Conservation (phyloP, 2,797 vertebrate genomes). For the Tokudaia tokunoshimensis region DNA sequence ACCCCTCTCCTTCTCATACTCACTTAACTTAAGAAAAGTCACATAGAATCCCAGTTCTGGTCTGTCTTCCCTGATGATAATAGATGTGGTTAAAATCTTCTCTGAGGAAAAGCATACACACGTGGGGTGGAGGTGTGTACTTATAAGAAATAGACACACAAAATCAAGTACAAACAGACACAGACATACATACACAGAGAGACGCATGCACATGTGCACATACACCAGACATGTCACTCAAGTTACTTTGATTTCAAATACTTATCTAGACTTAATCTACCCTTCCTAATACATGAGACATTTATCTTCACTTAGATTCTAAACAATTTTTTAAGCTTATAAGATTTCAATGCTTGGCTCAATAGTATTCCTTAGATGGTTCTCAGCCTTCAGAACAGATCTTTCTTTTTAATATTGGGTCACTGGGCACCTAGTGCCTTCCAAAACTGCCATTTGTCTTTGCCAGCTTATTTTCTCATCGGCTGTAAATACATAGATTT, state of each 20-base stretch:
- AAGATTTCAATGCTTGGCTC: slow-evolving; percentile 83
- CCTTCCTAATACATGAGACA: slow-evolving; percentile 52
- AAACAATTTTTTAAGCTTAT: slow-evolving; percentile 66
- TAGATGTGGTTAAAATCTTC: not conserved
- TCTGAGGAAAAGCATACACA: not conserved
- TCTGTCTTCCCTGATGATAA: not conserved
- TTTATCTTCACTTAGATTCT: slow-evolving; percentile 81
- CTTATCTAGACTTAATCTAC: not conserved
- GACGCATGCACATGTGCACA: not conserved
- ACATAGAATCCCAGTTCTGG: not conserved
- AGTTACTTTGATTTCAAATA: slow-evolving; percentile 55
- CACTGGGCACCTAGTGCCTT: slow-evolving; percentile 86
- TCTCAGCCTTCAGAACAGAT: slow-evolving; percentile 87
- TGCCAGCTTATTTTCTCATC: slow-evolving; percentile 87
- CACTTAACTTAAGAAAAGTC: not conserved
- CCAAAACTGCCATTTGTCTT: slow-evolving; percentile 87
- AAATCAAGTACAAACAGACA: too few species aligned
- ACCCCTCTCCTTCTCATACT: not conserved
- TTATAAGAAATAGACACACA: not conserved
- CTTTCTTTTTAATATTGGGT: slow-evolving; percentile 86
- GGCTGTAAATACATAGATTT: slow-evolving; percentile 86
- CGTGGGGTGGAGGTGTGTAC: accelerated
- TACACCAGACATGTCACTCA: not conserved
- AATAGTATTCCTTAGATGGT: slow-evolving; percentile 84
- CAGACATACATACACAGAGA: not conserved